Evolutionary conservation across 2,113 vertebrate species (phyloP), one percentile per base, ranked within the genome.

Genomic region (Butastur rufipennis): DNA sequence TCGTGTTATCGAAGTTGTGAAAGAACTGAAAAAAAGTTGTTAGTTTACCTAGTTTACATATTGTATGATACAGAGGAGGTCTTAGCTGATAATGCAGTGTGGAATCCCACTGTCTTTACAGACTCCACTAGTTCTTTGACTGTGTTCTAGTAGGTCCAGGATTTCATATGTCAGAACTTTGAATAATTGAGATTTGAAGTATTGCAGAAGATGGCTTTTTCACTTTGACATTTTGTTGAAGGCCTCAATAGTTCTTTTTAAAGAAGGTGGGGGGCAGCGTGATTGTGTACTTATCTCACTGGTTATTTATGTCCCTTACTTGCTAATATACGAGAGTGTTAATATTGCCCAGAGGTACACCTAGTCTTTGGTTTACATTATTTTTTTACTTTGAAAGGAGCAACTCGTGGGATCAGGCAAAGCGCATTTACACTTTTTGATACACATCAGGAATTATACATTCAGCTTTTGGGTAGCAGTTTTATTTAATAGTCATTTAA

Each of bases 81-180:
- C 1, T 0, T 80, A n/a, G 20, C 13, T 61, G 56, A 22, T 50
- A 66, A 40, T 19, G 20, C 45, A 66, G 6, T 0, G 0, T 36
- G 19, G 47, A 71, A 74, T 66, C 22, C 29, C 9, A 1, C 38
- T 53, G 15, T 29, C 27, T 55, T 75, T 65, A 45, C 17, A 55
- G 31, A 65, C 8, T 3, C 9, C 59, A 3, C 12, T 23, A 16
- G 6, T 32, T 75, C 63, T 75, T 48, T 5, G 14, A 0, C 9
- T 77, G 11, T 52, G 27, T 88, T 48, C 15, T 53, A 26, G 10
- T 34, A 16, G 17, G 14, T 65, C 21, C 25, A 55, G n/a, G 43
- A 50, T 45, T 86, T 92, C 68, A 56, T 61, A 29, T 5, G 3
- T 26, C 40, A 78, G n/a, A 25, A 31, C 15, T 79, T 78, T 4